Evolutionary conservation across 2,113 vertebrate species (phyloP), one percentile per base, ranked within the genome.

Genomic region (Chiloscyllium plagiosum): DNA sequence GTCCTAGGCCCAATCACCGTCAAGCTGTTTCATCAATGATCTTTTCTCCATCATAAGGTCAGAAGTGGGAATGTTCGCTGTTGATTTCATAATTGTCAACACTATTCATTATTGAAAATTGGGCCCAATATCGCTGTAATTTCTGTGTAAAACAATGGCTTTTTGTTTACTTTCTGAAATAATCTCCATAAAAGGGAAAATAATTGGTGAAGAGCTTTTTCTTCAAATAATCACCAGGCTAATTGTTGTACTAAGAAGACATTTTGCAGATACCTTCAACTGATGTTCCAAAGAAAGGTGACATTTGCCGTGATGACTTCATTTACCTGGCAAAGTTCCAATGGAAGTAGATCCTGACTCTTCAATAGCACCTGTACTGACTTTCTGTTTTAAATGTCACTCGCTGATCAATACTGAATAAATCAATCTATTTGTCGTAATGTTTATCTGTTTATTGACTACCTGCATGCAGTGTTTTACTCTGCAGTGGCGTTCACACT

Each of bases 351-450:
- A 72, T 29, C 22, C 68, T 29, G 94, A 22, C 24, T 95, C 47
- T 95, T 95, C 68, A 72, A 95, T 26, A 76, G 94, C 94, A 47
- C 20, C n/a, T 50, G 69, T 95, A 24, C 15, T n/a, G 42, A 19
- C 61, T 47, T 70, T 29, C 15, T 95, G 37, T 72, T 95, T 72
- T 95, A 72, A 72, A 95, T 95, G 68, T 70, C 94, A 72, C 26
- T 95, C 52, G 69, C 47, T 52, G 69, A 95, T 95, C 94, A 76
- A 95, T 95, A 95, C 72, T 72, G 37, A 70, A 70, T 72, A 93
- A 50, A 33, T 50, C 94, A 95, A 76, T 50, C 42, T 47, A 95
- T 72, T 52, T 70, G 50, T 37, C 29, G 65, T 8, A 69, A 94
- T 7, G 17, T 69, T 15, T 50, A 19, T 72, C 42, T 33, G 69